Evolutionary conservation across 2,797 vertebrate genomes (phyloP).

Genomic region (Oceanodroma leucorhoa): DNA sequence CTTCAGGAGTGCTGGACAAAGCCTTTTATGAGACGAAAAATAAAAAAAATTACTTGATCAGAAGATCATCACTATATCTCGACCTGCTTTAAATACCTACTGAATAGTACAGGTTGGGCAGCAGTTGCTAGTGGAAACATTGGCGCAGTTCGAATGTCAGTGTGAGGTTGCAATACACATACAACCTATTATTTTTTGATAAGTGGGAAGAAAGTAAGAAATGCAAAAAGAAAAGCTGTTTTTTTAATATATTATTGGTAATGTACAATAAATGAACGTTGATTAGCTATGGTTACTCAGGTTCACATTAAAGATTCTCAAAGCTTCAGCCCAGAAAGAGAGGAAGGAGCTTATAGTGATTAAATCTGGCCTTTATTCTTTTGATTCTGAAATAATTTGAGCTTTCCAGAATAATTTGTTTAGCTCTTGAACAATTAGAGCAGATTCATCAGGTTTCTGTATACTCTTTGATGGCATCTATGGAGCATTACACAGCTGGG

Average conservation of each 20-base stretch:
- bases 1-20: background rate
- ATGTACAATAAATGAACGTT: background rate
- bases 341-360: background rate
- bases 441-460: background rate
- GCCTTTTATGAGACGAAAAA: background rate
- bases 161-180: background rate
- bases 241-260: background rate
- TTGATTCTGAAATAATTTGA: background rate
- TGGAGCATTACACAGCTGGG: background rate
- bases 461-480: background rate
- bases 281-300: background rate
- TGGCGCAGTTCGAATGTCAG: accelerated
- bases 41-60: background rate
- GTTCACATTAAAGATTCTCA: background rate
- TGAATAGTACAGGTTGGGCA: background rate
- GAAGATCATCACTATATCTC: background rate
- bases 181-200: accelerated
- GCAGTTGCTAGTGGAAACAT: background rate
- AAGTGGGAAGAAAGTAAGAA: background rate
- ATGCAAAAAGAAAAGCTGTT: background rate
- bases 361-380: background rate
- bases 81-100: background rate
- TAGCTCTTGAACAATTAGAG: background rate
- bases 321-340: background rate
- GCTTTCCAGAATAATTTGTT: background rate